Conservation (phyloP, 2,888 invertebrate genomes). For the Polyploca ridens region DNA sequence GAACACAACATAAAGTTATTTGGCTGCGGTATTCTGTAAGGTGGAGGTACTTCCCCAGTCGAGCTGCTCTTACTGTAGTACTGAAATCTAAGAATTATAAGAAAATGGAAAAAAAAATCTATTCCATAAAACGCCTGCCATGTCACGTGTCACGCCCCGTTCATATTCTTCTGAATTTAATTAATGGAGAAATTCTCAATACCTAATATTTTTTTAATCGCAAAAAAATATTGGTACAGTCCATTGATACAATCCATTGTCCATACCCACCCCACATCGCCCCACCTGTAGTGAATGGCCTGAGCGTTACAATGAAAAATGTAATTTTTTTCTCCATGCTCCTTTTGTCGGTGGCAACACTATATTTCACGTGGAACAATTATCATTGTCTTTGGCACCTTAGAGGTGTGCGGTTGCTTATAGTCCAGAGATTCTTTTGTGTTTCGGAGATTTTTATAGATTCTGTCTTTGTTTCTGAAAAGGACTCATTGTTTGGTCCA, state of each 20-base stretch:
- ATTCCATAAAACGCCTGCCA: neutral
- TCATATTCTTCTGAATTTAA: slow-evolving; percentile 56
- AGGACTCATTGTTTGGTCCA: slow-evolving; percentile 15
- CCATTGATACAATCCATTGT: slow-evolving; percentile 81
- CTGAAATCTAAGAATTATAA: no score
- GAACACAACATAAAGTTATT: no score
- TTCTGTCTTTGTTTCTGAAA: slow-evolving; percentile 41
- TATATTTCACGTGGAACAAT: slow-evolving; percentile 83
- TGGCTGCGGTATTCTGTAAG: no score
- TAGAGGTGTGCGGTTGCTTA: slow-evolving; percentile 63
- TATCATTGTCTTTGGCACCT: slow-evolving; percentile 84
- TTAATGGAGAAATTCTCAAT: slow-evolving; percentile 68
- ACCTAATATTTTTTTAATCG: slow-evolving; percentile 60
- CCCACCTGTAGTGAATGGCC: slow-evolving; percentile 82
- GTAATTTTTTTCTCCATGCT: slow-evolving; percentile 67
- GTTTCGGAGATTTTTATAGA: slow-evolving; percentile 43
- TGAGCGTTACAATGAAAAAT: slow-evolving; percentile 76
- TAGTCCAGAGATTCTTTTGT: slow-evolving; percentile 49
- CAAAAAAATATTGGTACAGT: slow-evolving; percentile 70
- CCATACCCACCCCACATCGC: slow-evolving; percentile 72
- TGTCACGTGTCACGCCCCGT: slow-evolving; percentile 45
- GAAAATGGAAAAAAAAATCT: no score
- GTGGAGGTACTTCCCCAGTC: no score
- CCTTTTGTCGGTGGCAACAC: slow-evolving; percentile 82
- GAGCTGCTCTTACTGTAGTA: no score